Evolutionary conservation across 2,888 invertebrate species (phyloP).

Genomic region (Zygogramma bicolorata): DNA sequence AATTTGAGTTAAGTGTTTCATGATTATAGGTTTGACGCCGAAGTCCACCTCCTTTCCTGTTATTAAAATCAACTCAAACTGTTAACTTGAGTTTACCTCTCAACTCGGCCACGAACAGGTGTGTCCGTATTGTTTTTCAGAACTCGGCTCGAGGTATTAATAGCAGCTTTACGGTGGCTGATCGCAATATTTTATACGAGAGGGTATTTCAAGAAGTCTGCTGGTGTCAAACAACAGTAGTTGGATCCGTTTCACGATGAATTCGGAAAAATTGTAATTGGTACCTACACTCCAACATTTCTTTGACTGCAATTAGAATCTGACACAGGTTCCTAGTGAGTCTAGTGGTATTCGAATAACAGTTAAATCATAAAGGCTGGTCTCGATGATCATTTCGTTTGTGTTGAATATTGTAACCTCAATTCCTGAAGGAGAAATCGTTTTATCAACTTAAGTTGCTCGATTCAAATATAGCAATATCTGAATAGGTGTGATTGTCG

Average conservation of each 20-base stretch:
- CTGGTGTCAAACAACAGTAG: neutral
- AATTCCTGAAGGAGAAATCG: too few species aligned
- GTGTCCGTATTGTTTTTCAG: constrained; percentile 9
- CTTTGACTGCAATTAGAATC: neutral
- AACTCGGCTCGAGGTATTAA: neutral
- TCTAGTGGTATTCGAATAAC: too few species aligned
- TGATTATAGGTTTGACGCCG: constrained; percentile 17
- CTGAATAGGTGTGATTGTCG: too few species aligned
- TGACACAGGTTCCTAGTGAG: neutral
- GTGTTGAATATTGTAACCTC: too few species aligned
- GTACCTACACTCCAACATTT: neutral
- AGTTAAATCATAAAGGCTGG: neutral
- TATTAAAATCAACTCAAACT: constrained; percentile 20
- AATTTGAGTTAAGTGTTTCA: constrained; percentile 18
- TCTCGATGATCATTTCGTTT: too few species aligned
- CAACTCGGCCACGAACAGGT: constrained; percentile 12
- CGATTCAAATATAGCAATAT: too few species aligned
- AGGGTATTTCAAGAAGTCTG: neutral
- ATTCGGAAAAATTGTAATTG: neutral
- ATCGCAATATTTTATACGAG: neutral
- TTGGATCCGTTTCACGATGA: neutral
- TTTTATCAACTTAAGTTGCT: too few species aligned
- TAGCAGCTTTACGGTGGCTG: constrained; percentile 1
- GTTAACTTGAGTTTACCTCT: constrained; percentile 14
- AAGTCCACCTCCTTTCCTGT: constrained; percentile 16